These are phyloP conservation scores for Solea senegalensis DNA, from an alignment of 2,113 vertebrate genomes.

Conservation along the genomic window DNA sequence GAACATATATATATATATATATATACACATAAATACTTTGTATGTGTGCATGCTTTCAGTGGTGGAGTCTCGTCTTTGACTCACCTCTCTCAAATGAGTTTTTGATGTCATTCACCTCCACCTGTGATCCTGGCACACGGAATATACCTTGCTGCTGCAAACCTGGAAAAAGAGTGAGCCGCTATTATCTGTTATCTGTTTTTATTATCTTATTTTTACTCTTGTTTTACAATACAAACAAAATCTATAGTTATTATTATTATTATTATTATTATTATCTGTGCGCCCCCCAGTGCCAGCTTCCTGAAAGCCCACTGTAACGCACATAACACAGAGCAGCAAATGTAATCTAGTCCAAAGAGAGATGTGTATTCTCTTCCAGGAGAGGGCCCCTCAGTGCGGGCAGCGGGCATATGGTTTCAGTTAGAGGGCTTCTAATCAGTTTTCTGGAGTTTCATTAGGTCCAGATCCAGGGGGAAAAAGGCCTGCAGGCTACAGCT, in stretches of 20 bases:
- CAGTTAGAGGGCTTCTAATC: constrained; percentile 74
- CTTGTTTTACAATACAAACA: no score
- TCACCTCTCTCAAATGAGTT: constrained; percentile 98
- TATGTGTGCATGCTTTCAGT: background rate
- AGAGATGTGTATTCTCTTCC: constrained; percentile 55
- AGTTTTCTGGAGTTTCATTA: constrained; percentile 81
- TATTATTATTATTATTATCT: constrained; percentile 29
- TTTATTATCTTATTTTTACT: no score
- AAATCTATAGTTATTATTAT: no score
- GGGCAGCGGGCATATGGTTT: constrained; percentile 73
- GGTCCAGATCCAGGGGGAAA: constrained; percentile 69
- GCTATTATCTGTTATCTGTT: background rate
- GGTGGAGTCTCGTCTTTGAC: constrained; percentile 40
- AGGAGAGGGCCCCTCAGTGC: constrained; percentile 57
- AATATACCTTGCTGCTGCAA: constrained; percentile 98
- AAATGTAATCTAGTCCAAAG: constrained; percentile 75
- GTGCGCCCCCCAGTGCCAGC: constrained; percentile 35
- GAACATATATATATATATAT: background rate
- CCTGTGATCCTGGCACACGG: constrained; percentile 96
- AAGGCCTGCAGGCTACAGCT: constrained; percentile 61
- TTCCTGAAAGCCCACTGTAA: constrained; percentile 56
- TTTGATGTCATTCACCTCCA: constrained; percentile 99
- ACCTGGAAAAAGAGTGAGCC: constrained; percentile 80
- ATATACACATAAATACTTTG: no score
- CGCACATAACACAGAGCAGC: constrained; percentile 65